Evolutionary conservation across 1,140 invertebrate genomes (phyloP), one percentile per base, ranked within the genome.

Genomic region (Drosophila tani): DNA sequence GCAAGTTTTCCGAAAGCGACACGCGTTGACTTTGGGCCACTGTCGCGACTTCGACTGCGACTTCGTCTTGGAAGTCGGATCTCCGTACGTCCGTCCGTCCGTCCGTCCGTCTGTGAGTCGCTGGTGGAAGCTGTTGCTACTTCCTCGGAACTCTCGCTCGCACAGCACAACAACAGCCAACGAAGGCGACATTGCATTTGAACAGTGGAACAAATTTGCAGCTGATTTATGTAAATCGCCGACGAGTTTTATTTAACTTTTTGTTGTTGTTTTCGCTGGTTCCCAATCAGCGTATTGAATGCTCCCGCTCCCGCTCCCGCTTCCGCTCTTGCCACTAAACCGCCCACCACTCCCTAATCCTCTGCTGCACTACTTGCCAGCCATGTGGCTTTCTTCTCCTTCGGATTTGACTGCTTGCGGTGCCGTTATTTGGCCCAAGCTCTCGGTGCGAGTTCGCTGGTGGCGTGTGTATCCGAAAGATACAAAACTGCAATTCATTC

Each of bases 201-300:
- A 88, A 87, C 84, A 87, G 84, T 87, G 84, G 84, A 87, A 87
- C 84, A 87, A 87, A 87, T 87, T 87, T 87, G 84, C 84, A 88
- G 85, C 84, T 87, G 84, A 87, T 88, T 88, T 88, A 87, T 87
- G 84, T 88, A 87, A 87, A 87, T 87, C 84, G 84, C 68, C 76
- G 80, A 63, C 75, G 55, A 70, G 75, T 79, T 79, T 82, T 75
- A 76, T 77, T 75, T 77, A 67, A 41, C 65, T 53, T 66, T 75
- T 73, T 55, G 50, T 67, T 50, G 63, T 53, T 57, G 63, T 47
- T 63, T 66, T 55, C 41, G 19, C 59, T 47, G 75, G 74, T 74
- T 79, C 71, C 82, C 84, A 87, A 87, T 88, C 84, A 87, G 81
- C 76, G 81, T 71, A 63, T 69, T 46, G 55, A 59, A 65, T 75